phyloP scores from a whole-genome alignment of 1,140 invertebrate species.

The Drosophila pectinifera region DNA sequence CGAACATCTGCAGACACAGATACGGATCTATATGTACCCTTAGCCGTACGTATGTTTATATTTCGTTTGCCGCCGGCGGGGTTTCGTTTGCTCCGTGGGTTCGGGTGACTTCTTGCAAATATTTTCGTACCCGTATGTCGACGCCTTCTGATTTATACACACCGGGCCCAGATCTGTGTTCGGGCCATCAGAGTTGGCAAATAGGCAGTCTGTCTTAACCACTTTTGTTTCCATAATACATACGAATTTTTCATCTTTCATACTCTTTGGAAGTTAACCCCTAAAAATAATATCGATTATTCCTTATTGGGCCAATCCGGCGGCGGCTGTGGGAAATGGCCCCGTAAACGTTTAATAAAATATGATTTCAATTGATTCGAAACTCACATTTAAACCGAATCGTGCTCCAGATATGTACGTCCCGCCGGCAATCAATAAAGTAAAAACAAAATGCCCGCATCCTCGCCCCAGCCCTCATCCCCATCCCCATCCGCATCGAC shows the following conservation, averaged over 20 bases:
- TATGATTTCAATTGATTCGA: constrained; percentile 81
- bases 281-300: constrained; percentile 1
- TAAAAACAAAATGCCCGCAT: constrained; percentile 63
- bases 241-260: no score
- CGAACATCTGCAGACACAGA: constrained; percentile 15
- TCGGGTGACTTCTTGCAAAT: constrained; percentile 70
- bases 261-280: no score
- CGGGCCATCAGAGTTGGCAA: neutral
- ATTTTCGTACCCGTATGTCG: constrained; percentile 46
- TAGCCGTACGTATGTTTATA: constrained; percentile 48
- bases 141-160: neutral
- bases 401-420: constrained; percentile 51
- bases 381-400: constrained; percentile 70
- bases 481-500: neutral
- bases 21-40: constrained; percentile 32
- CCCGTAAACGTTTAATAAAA: constrained; percentile 81
- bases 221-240: no score
- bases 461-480: no score
- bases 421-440: constrained; percentile 70
- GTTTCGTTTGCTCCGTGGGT: constrained; percentile 35
- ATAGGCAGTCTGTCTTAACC: no score
- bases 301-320: constrained; percentile 7
- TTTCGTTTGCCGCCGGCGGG: constrained; percentile 58
- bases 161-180: neutral
- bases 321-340: constrained; percentile 74